phyloP scores from a whole-genome alignment of 2,113 vertebrate species.

The Xenopus tropicalis region DNA sequence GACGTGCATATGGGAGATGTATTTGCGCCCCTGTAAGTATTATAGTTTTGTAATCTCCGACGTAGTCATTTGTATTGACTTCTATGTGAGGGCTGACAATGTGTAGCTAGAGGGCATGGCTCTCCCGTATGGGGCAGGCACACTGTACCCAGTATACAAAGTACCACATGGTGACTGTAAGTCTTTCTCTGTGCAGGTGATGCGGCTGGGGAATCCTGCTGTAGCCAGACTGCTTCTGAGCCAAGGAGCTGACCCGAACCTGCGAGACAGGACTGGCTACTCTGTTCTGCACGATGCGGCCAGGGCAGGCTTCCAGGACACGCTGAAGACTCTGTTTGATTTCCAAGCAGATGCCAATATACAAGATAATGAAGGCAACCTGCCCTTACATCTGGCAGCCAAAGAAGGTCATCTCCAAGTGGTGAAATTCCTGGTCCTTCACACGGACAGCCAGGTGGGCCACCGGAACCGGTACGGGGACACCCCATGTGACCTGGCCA shows the following conservation, averaged over 20 bases:
- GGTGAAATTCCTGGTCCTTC: conserved; percentile 67
- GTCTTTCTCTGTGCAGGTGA: conserved; percentile 67
- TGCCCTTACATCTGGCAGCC: conserved; percentile 85
- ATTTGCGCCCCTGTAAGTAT: too few species aligned
- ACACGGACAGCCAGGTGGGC: conserved; percentile 59
- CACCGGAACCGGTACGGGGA: conserved; percentile 64
- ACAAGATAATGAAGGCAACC: conserved; percentile 74
- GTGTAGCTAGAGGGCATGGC: too few species aligned
- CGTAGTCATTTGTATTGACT: too few species aligned
- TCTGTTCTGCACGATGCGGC: conserved; percentile 86
- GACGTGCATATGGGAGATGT: too few species aligned
- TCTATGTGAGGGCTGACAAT: too few species aligned
- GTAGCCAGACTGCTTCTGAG: conserved; percentile 69
- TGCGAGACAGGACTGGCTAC: conserved; percentile 74
- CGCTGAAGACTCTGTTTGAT: conserved; percentile 74
- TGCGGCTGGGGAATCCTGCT: conserved; percentile 72
- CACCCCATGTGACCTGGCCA: conserved; percentile 74
- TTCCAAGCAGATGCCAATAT: conserved; percentile 78
- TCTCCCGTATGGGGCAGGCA: too few species aligned
- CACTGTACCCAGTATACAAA: too few species aligned
- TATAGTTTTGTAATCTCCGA: too few species aligned
- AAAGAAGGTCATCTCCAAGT: conserved; percentile 73
- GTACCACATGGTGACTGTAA: too few species aligned
- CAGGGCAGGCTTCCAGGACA: conserved; percentile 81
- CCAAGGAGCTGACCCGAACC: conserved; percentile 73